Base-by-base conservation (phyloP, 1,140 invertebrate species). In the Andricus grossulariae region DNA sequence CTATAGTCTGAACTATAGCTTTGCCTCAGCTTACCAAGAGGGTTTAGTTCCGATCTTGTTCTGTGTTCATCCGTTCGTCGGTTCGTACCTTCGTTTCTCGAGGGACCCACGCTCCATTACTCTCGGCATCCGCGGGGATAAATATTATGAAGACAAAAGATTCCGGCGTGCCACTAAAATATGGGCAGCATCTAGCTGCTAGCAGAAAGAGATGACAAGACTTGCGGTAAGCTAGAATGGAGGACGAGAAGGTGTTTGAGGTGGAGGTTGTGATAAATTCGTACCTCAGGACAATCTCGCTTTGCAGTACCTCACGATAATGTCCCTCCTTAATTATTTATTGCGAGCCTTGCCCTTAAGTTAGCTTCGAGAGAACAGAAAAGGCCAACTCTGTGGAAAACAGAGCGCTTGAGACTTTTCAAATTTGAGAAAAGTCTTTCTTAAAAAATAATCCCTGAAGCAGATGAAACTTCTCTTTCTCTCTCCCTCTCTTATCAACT, bases 61-160 rank as follows among this genome's bases (percentile, higher is more conserved):
- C 25, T 66, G 25, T 39, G 60, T 66, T 66, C 72, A 60, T 80
- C 45, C 21, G 72, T 74, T 80, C 71, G 73, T 71, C 70, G 66
- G 71, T 76, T 82, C 71, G 66, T 77, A 80, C 70, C 54, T 73
- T 71, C 66, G 50, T 74, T 80, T 79, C 83, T 83, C 78, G 16
- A 15, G 80, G 78, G 79, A 82, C 71, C 21, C 60, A 25, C 76
- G 80, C 52, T 80, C 83, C 80, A 84, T 87, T 87, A 83, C 80
- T 86, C 83, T 81, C 72, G 54, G 74, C 71, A 80, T 79, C 80
- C 81, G 82, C 73, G 78, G 75, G 87, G 83, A 88, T 89, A 88
- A 89, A 89, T 89, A 90, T 88, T 84, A 85, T 83, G 86, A 85
- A 88, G 87, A 90, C 88, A 88, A 90, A 89, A 89, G 88, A 84